Percentiles rank a stretch among this genome's conserved stretches.
Evolutionary conservation across 2,113 vertebrate genomes (phyloP).

Genomic region (Ctenomys sociabilis): DNA sequence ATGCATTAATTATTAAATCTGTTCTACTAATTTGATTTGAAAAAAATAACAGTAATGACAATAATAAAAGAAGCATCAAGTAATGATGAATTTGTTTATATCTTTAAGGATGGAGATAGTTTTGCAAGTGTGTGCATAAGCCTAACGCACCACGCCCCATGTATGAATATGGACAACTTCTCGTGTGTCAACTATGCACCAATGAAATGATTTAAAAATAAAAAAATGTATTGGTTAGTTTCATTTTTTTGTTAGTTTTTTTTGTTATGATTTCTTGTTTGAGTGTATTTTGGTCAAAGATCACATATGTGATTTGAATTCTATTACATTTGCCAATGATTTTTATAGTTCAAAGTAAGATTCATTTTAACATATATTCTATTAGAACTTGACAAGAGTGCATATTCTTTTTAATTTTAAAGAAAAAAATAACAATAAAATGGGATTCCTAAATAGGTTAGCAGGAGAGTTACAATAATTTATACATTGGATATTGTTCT

Average conservation of each 20-base stretch:
- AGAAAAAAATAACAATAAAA: too few relatives aligned
- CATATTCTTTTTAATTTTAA: not conserved
- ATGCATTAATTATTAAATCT: too few relatives aligned
- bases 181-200: not conserved
- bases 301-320: not conserved
- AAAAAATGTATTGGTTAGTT: not conserved
- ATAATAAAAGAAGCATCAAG: not conserved
- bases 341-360: not conserved
- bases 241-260: not conserved
- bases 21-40: too few relatives aligned
- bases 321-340: not conserved
- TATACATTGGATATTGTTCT: too few relatives aligned
- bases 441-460: too few relatives aligned
- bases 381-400: not conserved
- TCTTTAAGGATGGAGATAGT: not conserved
- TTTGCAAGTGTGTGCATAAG: not conserved
- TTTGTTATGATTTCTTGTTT: not conserved
- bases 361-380: not conserved
- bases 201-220: not conserved
- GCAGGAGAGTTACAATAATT: too few relatives aligned
- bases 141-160: not conserved
- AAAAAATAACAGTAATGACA: too few relatives aligned
- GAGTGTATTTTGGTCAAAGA: not conserved
- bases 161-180: not conserved
- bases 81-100: not conserved